Percentiles rank a stretch among this genome's conserved stretches.
phyloP scores from a whole-genome alignment of 2,797 vertebrate genomes.

The Semotilus atromaculatus region DNA sequence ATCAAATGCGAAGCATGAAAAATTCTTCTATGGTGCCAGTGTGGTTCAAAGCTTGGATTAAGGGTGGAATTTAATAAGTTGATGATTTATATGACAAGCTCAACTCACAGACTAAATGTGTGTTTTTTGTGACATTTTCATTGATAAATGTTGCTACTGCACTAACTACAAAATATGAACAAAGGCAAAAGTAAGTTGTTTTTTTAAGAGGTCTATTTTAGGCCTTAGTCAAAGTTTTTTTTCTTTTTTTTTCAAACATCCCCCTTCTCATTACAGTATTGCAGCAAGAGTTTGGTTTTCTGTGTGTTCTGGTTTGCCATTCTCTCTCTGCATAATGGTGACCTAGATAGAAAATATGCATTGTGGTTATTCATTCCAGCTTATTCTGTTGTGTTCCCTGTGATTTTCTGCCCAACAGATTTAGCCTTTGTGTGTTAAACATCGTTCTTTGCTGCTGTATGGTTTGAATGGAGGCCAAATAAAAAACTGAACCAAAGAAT shows the following conservation, averaged over 20 bases:
- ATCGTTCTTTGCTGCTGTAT: conserved; percentile 38
- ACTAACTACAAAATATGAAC: conserved; percentile 13
- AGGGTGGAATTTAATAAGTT: conserved; percentile 36
- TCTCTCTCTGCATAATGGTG: conserved; percentile 51
- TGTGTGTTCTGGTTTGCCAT: conserved; percentile 32
- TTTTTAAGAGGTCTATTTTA: conserved; percentile 32
- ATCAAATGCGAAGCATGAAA: conserved; percentile 48
- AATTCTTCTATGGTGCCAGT: conserved; percentile 39
- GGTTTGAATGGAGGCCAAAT: conserved; percentile 26
- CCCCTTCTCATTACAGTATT: conserved; percentile 27
- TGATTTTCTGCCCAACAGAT: conserved; percentile 47
- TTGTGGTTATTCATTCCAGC: conserved; percentile 48
- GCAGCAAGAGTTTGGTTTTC: conserved; percentile 32
- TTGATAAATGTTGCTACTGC: conserved; percentile 24
- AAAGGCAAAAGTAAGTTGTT: conserved; percentile 7
- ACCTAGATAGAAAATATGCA: conserved; percentile 50
- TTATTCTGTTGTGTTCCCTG: conserved; percentile 52
- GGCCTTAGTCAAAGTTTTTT: neutral
- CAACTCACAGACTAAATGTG: conserved; percentile 36
- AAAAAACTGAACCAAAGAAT: conserved; percentile 14
- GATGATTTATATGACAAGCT: conserved; percentile 45
- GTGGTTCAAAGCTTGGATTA: conserved; percentile 53
- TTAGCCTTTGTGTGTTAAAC: conserved; percentile 51
- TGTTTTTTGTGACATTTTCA: conserved; percentile 32
- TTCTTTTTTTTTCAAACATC: conserved; percentile 10